A percentile compares a stretch with the other conserved stretches of the same genome.
phyloP scores from a whole-genome alignment of 2,888 invertebrate species.

The Nomada fucata region DNA sequence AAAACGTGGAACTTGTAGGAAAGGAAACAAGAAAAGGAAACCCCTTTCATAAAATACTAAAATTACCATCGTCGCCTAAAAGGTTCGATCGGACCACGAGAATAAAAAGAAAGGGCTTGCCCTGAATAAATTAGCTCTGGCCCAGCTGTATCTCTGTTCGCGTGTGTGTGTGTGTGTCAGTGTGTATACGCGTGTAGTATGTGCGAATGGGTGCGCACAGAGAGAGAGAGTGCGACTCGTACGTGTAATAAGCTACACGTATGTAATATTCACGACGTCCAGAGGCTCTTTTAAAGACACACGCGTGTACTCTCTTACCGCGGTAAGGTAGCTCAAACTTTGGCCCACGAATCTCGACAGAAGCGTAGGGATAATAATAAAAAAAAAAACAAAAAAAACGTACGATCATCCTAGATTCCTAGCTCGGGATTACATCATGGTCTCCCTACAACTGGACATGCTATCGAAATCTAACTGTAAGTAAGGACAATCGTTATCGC shows the following conservation, averaged over 20 bases:
- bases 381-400: conserved; percentile 23
- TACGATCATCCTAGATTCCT: conserved; percentile 35
- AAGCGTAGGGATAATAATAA: conserved; percentile 29
- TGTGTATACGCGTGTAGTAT: neutral
- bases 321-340: conserved; percentile 24
- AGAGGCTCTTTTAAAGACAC: conserved; percentile 14
- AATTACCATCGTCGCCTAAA: neutral
- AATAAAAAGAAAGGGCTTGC: conserved; percentile 4
- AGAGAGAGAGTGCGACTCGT: conserved; percentile 27
- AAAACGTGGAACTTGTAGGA: neutral
- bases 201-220: conserved; percentile 14
- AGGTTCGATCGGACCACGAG: neutral
- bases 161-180: neutral
- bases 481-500: conserved; percentile 78
- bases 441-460: conserved; percentile 78
- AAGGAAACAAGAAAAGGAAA: neutral
- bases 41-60: neutral
- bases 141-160: neutral
- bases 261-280: neutral
- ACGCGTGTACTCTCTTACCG: neutral
- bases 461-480: conserved; percentile 74
- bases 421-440: conserved; percentile 78
- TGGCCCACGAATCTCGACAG: conserved; percentile 45
- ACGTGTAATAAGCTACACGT: conserved; percentile 1
- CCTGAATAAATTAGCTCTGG: conserved; percentile 4